Evolutionary conservation across 2,888 invertebrate genomes (phyloP), one percentile per base, ranked within the genome.

Genomic region (Drosophila hamatofila): DNA sequence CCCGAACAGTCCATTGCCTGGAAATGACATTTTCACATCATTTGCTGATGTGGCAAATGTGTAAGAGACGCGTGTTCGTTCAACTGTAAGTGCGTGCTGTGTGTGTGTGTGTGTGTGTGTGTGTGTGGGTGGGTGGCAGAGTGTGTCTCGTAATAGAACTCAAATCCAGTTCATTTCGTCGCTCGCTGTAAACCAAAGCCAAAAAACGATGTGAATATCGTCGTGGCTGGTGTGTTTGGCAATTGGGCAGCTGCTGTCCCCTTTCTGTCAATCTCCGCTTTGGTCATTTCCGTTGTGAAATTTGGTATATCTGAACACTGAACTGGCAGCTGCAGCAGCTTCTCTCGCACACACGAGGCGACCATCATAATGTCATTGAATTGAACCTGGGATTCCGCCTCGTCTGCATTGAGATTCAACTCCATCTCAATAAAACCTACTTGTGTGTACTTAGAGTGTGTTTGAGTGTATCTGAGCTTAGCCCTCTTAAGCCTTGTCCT

Each of bases 1-100:
- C 48, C 44, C 46, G 37, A 1, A 16, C 27, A n/a, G 59, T 33
- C 56, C 77, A 60, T 78, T 78, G 62, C 71, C 80, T 81, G 87
- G 66, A 84, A 89, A 89, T 85, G 84, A 87, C 89, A 89, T 85
- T 85, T 89, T 89, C 89, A 85, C 88, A 85, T 89, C 89, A 89
- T 85, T 89, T 85, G 85, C 85, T 85, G 88, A 89, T 89, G 81
- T 87, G 88, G 89, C 89, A 85, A 87, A 83, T 89, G 84, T 89
- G 77, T 80, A 66, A 59, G 63, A 67, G 62, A 59, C 60, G 56
- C 55, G 21, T 33, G n/a, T 33, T 52, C 56, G 56, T 18, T n/a
- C 35, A 35, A 23, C 48, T n/a, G 27, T 59, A 7, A 21, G 42
- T 42, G 35, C 58, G 48, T 54, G 33, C 49, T n/a, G n/a, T n/a